Base-by-base conservation (phyloP, 1,140 invertebrate species). In the Caenorhabditis brenneri region DNA sequence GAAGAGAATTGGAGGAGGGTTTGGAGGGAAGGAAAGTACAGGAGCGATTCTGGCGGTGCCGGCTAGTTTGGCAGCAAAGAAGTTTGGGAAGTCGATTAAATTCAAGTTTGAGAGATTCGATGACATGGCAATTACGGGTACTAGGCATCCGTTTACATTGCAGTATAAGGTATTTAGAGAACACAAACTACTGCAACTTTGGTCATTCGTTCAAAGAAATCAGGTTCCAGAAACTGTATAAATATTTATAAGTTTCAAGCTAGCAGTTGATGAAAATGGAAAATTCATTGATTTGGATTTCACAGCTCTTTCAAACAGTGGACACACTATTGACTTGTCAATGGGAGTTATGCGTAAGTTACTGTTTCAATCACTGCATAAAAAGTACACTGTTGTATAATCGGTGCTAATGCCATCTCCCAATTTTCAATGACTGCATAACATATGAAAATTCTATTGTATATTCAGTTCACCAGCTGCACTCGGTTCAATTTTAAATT, bases 1-100 rank as follows among this genome's bases (percentile, higher is more conserved):
- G 0, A 97, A 97, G 91, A 93, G 96, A 82, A 91, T 98, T 87
- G 96, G 96, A 10, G 97, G 97, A 49, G 97, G 96, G 39, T 98
- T 98, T 92, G 97, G 97, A 22, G 97, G 97, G 4, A 98, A 98
- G 92, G 96, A 98, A 91, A 94, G 95, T 0, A 92, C 95, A 60
- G 92, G 93, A 1, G 91, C 92, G 39, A 87, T 94, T 4, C 79
- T 92, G 5, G 88, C 91, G 22, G 82, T 92, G 9, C 92, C 93
- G 19, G 89, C 91, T 39, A 93, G 93, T 53, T 83, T 94, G 36
- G 93, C 93, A 36, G 93, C 93, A 42, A 79, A 90, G 33, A 93
- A 92, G 92, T 93, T 88, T 27, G 79, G 39, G 24, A 84, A 93
- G 86, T 95, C 96, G 9, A 94, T 98, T 0, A 93, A 96, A 27